Evolutionary conservation across 1,140 invertebrate genomes (phyloP).

Genomic region (Camponotus vicinus): DNA sequence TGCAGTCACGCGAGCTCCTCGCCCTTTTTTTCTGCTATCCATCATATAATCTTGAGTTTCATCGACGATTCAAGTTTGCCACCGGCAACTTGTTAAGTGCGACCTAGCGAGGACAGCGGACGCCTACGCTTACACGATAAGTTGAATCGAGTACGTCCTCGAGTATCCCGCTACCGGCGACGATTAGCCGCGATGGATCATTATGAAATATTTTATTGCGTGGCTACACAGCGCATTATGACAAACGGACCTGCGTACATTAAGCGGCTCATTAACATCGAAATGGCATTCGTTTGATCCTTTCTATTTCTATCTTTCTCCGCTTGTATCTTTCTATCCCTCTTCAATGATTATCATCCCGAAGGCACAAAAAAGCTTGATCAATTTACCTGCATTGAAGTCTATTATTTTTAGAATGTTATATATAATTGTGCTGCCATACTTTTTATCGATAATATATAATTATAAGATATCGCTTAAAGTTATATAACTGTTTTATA

Average conservation of each 20-base stretch:
- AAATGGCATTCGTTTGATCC: constrained; percentile 52
- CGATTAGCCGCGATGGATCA: constrained; percentile 21
- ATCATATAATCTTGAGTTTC: not conserved
- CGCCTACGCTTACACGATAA: constrained; percentile 52
- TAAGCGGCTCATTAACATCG: constrained; percentile 54
- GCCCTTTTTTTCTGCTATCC: constrained; percentile 19
- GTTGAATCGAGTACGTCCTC: constrained; percentile 51
- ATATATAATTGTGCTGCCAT: not conserved
- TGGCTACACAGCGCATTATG: constrained; percentile 31
- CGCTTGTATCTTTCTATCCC: constrained; percentile 24
- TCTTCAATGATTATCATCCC: constrained; percentile 22
- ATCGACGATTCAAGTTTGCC: constrained; percentile 1
- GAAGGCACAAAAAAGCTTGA: constrained; percentile 12
- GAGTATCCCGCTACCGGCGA: constrained; percentile 40
- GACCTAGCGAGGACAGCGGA: constrained; percentile 48
- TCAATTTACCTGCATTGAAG: not conserved
- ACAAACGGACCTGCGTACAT: constrained; percentile 40
- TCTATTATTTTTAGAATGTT: not conserved
- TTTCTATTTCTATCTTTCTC: constrained; percentile 53
- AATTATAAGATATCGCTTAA: not conserved
- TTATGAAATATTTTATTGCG: constrained; percentile 55
- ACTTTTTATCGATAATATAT: not conserved
- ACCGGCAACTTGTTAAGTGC: not conserved
- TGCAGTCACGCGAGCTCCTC: constrained; percentile 28
- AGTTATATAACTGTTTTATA: not conserved